Base-by-base conservation (phyloP, 2,888 invertebrate species). In the Xylota sylvarum region DNA sequence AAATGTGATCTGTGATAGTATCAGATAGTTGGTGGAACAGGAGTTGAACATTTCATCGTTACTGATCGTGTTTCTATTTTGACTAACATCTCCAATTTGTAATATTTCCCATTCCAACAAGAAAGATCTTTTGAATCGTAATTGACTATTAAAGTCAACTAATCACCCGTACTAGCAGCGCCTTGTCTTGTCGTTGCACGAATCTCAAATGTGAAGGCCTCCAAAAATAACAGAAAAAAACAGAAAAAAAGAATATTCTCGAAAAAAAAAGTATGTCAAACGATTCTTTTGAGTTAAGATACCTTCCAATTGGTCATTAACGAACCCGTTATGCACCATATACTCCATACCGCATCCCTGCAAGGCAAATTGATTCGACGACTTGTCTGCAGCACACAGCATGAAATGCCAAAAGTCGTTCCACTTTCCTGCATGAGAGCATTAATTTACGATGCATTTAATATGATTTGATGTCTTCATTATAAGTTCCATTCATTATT, bases 401-500 rank as follows among this genome's bases (percentile, higher is more conserved):
- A 76, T 40, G 43, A 85, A 64, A 80, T 64, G 69, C 77, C 81
- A 64, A 86, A 78, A 65, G 81, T 73, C 82, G 73, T 82, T 86
- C 73, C 86, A 77, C 72, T 86, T 86, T 82, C 73, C 86, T 62
- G 82, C 86, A 86, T 82, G 77, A 60, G 72, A 56, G 73, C 86
- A 77, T 70, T 82, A 55, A 77, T 82, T 86, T 82, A 86, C 86
- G 86, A 86, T 62, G 82, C 86, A 78, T 73, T 86, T 82, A 86
- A 86, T 86, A 78, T 78, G 77, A 86, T 82, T 82, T 86, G 82
- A 86, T 86, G 86, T 78, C 86, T 86, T 86, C 82, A 86, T 86
- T 73, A 82, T 55, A 56, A 55, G 19, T 64, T 48, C 23, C 72
- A 72, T 85, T 72, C 72, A 58, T 72, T 37, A 52, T 46, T 50